phyloP scores from a whole-genome alignment of 2,797 vertebrate species.

The Siniperca scherzeri region DNA sequence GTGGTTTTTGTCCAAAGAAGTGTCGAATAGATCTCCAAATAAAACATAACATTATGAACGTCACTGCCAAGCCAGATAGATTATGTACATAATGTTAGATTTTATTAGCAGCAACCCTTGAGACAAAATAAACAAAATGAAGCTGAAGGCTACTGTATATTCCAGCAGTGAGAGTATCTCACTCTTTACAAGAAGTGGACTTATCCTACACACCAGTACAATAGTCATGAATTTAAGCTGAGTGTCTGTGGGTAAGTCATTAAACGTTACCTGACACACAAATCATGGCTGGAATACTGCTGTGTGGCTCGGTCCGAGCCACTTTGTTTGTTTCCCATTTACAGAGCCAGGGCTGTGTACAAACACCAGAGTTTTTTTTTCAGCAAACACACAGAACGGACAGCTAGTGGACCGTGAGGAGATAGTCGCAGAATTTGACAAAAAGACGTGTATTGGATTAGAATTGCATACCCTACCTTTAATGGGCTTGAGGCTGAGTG shows the following conservation, averaged over 20 bases:
- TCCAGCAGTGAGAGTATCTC: background rate
- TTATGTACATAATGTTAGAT: background rate
- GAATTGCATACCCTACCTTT: background rate
- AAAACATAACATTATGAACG: conserved; percentile 5
- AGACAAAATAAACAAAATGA: conserved; percentile 4
- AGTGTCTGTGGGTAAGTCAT: too few relatives aligned
- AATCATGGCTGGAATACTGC: too few relatives aligned
- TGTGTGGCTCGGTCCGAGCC: too few relatives aligned
- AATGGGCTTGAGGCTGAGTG: conserved; percentile 5
- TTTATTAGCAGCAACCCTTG: conserved; percentile 6
- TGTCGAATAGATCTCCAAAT: background rate
- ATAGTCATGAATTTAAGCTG: background rate
- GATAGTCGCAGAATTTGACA: too few relatives aligned
- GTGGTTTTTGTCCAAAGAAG: background rate
- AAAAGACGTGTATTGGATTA: too few relatives aligned
- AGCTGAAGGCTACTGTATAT: background rate
- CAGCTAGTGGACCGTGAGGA: too few relatives aligned
- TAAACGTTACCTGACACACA: too few relatives aligned
- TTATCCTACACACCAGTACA: background rate
- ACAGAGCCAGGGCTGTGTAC: too few relatives aligned
- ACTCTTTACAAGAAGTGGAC: background rate
- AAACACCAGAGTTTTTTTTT: too few relatives aligned
- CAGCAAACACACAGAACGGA: too few relatives aligned
- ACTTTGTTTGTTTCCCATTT: too few relatives aligned
- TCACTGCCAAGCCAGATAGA: background rate